phyloP scores from a whole-genome alignment of 2,113 vertebrate genomes.

The Dromas ardeola region DNA sequence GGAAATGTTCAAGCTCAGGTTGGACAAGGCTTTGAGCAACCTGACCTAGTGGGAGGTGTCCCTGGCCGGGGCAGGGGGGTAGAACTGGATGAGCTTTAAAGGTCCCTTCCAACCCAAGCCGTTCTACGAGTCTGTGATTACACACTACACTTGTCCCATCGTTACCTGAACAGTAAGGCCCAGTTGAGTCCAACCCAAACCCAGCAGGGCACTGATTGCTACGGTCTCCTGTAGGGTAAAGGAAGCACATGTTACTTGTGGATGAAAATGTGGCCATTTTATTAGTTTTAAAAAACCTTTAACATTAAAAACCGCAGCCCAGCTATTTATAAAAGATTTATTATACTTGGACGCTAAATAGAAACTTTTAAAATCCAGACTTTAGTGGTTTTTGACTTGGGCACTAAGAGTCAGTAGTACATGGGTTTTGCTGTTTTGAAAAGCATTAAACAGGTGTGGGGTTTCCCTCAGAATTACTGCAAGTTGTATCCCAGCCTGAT shows the following conservation, averaged over 20 bases:
- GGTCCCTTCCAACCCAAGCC: background rate
- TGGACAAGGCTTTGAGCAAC: accelerated
- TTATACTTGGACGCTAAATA: background rate
- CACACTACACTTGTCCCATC: background rate
- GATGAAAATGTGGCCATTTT: background rate
- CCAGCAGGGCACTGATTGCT: conserved; percentile 94
- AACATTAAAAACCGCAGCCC: background rate
- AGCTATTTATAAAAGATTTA: background rate
- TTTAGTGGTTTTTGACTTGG: background rate
- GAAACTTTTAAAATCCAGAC: background rate
- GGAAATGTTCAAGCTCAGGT: background rate
- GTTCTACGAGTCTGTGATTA: background rate
- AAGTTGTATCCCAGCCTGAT: background rate
- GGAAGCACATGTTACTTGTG: background rate
- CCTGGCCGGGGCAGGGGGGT: background rate
- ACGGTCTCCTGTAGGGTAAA: conserved; percentile 81
- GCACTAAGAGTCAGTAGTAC: background rate
- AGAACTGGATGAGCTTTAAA: background rate
- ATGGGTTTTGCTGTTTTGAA: background rate
- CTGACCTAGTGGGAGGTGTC: background rate
- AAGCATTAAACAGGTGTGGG: background rate
- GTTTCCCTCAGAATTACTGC: background rate
- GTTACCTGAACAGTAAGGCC: conserved; percentile 92
- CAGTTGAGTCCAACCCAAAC: conserved; percentile 84
- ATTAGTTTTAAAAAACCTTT: background rate